Evolutionary conservation across 2,888 invertebrate species (phyloP).

Genomic region (Calliphora vomitoria): DNA sequence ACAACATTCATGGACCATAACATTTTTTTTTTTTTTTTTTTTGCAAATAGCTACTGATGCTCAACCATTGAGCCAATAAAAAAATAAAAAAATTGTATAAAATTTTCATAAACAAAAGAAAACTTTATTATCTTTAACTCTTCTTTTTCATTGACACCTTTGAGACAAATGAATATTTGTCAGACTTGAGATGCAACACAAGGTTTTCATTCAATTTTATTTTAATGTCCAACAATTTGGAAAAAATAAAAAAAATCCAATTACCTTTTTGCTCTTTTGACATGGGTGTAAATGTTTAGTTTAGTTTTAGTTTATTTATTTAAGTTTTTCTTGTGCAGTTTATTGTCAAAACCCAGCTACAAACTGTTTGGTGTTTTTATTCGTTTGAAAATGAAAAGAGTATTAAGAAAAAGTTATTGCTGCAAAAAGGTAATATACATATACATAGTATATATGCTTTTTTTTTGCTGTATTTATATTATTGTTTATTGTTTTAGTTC

Average conservation of each 20-base stretch:
- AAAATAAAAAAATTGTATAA: background rate
- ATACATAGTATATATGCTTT: too few relatives aligned
- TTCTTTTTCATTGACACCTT: constrained; percentile 66
- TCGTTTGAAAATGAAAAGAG: constrained; percentile 3
- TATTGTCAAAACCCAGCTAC: constrained; percentile 32
- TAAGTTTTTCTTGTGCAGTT: constrained; percentile 34
- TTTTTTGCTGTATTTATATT: constrained; percentile 18
- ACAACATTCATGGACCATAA: constrained; percentile 55
- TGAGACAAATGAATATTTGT: constrained; percentile 36
- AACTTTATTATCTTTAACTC: constrained; percentile 69
- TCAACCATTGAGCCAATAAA: constrained; percentile 46
- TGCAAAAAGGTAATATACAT: constrained; percentile 49
- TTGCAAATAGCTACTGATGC: constrained; percentile 44
- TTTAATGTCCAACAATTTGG: constrained; percentile 39
- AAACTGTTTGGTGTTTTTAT: constrained; percentile 32
- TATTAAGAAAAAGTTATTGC: constrained; percentile 44
- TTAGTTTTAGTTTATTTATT: constrained; percentile 41
- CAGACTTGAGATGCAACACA: constrained; percentile 37
- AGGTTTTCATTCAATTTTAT: constrained; percentile 16
- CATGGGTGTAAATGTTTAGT: constrained; percentile 63
- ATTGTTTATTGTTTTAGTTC: constrained; percentile 49
- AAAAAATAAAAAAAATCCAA: constrained; percentile 46
- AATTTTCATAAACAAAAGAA: constrained; percentile 28
- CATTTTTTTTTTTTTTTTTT: too few relatives aligned
- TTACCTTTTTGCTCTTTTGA: constrained; percentile 63